Conservation (phyloP, 2,797 vertebrate genomes). For the Aplochiton taeniatus region DNA sequence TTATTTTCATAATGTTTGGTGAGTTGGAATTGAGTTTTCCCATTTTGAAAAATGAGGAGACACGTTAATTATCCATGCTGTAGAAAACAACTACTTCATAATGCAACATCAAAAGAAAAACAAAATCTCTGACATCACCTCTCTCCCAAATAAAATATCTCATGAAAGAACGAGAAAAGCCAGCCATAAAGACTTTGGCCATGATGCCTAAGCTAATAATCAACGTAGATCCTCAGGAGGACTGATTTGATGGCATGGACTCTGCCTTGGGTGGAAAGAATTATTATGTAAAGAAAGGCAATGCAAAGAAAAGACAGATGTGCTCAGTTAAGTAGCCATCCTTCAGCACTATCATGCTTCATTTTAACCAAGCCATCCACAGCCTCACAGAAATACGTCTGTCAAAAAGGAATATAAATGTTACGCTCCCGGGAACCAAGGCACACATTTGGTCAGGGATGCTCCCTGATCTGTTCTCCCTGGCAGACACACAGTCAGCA, state of each 20-base stretch:
- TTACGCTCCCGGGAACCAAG: slow-evolving; percentile 47
- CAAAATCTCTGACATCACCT: slow-evolving; percentile 15
- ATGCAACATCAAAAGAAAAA: slow-evolving; percentile 18
- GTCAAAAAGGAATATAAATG: slow-evolving; percentile 45
- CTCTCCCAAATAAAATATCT: slow-evolving; percentile 15
- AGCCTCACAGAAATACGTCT: slow-evolving; percentile 52
- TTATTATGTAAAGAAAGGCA: neutral
- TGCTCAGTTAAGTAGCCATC: slow-evolving; percentile 54
- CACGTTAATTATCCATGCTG: slow-evolving; percentile 32
- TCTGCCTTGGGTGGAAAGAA: neutral
- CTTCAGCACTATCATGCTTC: slow-evolving; percentile 64
- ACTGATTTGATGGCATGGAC: neutral
- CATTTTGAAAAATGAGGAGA: slow-evolving; percentile 42
- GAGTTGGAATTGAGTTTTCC: slow-evolving; percentile 46
- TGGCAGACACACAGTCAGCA: slow-evolving; percentile 6
- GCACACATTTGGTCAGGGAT: slow-evolving; percentile 46
- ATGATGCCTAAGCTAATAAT: slow-evolving; percentile 4
- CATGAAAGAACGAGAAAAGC: neutral
- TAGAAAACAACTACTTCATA: slow-evolving; percentile 30
- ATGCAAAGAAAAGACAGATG: slow-evolving; percentile 47
- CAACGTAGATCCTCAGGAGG: neutral
- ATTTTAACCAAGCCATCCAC: slow-evolving; percentile 65
- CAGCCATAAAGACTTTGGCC: neutral
- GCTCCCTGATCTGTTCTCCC: slow-evolving; percentile 30
- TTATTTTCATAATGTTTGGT: slow-evolving; percentile 57